Percentiles rank a stretch among this genome's conserved stretches.
These are phyloP conservation scores for Sinelater perroti DNA, from an alignment of 2,888 invertebrate species.

Conservation along the genomic window DNA sequence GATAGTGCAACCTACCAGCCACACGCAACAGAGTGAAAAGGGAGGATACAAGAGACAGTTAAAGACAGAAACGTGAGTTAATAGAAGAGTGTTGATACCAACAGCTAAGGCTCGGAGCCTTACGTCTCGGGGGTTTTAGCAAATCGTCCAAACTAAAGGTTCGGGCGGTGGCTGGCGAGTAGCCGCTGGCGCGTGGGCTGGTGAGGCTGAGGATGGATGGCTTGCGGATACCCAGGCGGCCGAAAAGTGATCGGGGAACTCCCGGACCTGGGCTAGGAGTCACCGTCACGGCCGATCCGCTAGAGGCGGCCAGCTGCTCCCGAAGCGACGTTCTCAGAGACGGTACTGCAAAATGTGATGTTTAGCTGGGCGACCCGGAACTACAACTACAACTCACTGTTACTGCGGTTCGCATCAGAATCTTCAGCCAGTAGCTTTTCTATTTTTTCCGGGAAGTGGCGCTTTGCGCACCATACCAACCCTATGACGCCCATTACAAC, in stretches of 20 bases:
- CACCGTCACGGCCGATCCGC: slow-evolving; percentile 58
- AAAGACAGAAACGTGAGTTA: slow-evolving; percentile 35
- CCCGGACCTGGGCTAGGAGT: slow-evolving; percentile 63
- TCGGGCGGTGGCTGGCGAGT: slow-evolving; percentile 72
- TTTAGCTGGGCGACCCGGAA: slow-evolving; percentile 1
- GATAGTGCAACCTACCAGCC: slow-evolving; percentile 59
- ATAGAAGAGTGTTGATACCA: slow-evolving; percentile 38
- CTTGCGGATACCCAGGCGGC: slow-evolving; percentile 88
- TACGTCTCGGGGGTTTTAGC: slow-evolving; percentile 85
- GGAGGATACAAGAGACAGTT: slow-evolving; percentile 30
- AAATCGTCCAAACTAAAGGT: slow-evolving; percentile 90
- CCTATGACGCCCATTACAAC: slow-evolving; percentile 82
- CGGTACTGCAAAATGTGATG: slow-evolving; percentile 49
- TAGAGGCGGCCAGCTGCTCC: slow-evolving; percentile 64
- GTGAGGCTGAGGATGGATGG: slow-evolving; percentile 85
- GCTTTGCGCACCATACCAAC: slow-evolving; percentile 83
- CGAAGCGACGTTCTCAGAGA: slow-evolving; percentile 68
- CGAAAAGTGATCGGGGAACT: slow-evolving; percentile 75
- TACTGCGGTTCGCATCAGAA: slow-evolving; percentile 72
- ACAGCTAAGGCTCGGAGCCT: slow-evolving; percentile 61
- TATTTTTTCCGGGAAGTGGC: slow-evolving; percentile 87
- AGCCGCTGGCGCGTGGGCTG: slow-evolving; percentile 67
- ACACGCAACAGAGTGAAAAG: slow-evolving; percentile 60
- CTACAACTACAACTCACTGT: slow-evolving; percentile 43
- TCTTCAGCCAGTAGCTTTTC: slow-evolving; percentile 85